phyloP scores from a whole-genome alignment of 2,888 invertebrate species.

The Lycaena phlaeas region DNA sequence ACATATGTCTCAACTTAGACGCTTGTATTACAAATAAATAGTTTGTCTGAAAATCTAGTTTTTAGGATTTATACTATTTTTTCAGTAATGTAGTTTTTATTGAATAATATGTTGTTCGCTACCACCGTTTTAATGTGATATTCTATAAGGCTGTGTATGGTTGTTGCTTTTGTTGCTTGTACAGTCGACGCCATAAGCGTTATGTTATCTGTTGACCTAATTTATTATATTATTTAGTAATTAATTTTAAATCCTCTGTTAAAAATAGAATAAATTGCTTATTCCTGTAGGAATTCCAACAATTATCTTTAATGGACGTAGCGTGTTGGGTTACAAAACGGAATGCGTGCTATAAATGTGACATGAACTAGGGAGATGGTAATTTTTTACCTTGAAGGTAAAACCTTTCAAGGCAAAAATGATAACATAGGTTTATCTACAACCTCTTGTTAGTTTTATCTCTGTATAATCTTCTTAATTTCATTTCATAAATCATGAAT shows the following conservation, averaged over 20 bases:
- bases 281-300: background rate
- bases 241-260: background rate
- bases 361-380: background rate
- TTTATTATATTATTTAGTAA: background rate
- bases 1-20: too few species aligned
- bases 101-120: background rate
- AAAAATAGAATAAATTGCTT: too few species aligned
- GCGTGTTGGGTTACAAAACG: background rate
- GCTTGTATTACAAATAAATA: too few species aligned
- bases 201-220: background rate
- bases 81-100: background rate
- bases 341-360: background rate
- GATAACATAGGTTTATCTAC: too few species aligned
- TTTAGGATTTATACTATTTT: too few species aligned
- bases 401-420: too few species aligned
- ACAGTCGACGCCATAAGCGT: background rate
- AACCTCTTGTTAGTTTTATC: too few species aligned
- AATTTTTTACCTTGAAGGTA: background rate
- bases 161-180: conserved; percentile 8
- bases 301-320: conserved; percentile 2
- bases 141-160: conserved; percentile 9
- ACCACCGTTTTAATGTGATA: conserved; percentile 7
- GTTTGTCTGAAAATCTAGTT: too few species aligned
- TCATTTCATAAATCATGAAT: too few species aligned
- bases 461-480: conserved; percentile 1